phyloP scores from a whole-genome alignment of 2,888 invertebrate genomes.

The Polymixis lichenea region DNA sequence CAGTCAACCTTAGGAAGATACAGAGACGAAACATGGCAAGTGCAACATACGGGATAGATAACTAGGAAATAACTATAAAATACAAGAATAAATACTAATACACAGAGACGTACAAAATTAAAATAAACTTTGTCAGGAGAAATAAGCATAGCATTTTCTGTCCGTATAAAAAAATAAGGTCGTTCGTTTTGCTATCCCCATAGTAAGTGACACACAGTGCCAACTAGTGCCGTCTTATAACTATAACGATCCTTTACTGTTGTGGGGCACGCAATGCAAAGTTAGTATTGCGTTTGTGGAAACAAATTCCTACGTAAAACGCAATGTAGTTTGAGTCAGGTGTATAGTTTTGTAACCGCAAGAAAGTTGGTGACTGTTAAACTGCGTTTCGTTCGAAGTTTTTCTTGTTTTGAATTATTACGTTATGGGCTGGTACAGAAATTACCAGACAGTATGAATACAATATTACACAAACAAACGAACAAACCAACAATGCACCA shows the following conservation, averaged over 20 bases:
- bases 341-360: conserved; percentile 36
- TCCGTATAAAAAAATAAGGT: conserved; percentile 27
- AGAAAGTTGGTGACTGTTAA: conserved; percentile 17
- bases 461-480: no score
- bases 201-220: conserved; percentile 75
- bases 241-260: conserved; percentile 71
- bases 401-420: conserved; percentile 39
- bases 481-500: no score
- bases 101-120: no score
- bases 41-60: no score
- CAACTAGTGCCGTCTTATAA: conserved; percentile 71
- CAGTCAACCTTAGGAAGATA: no score
- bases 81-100: no score
- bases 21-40: no score
- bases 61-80: no score
- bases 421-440: conserved; percentile 21
- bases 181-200: conserved; percentile 44
- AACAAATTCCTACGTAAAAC: conserved; percentile 46
- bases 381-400: conserved; percentile 28
- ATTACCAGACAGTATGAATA: conserved; percentile 5
- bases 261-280: conserved; percentile 67
- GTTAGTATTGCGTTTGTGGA: conserved; percentile 40
- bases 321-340: conserved; percentile 39
- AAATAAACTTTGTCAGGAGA: no score
- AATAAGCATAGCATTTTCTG: no score